Conservation (phyloP, 2,113 vertebrate genomes). For the Campylomormyrus numenius region DNA sequence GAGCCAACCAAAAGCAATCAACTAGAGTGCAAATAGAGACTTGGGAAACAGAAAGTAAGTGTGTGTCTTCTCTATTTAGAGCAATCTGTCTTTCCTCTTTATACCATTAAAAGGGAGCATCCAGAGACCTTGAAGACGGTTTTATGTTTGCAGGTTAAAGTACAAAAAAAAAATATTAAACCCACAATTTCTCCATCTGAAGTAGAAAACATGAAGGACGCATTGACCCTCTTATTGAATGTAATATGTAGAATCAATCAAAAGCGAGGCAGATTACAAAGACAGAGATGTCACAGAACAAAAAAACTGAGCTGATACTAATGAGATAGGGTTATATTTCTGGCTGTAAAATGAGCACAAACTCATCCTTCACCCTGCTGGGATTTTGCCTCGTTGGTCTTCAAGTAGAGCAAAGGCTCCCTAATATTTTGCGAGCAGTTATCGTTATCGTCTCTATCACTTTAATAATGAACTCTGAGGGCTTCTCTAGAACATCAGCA, state of each 20-base stretch:
- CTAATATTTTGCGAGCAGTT: not conserved
- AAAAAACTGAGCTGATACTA: not conserved
- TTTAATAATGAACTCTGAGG: not conserved
- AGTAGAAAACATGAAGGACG: not conserved
- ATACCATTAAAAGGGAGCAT: not conserved
- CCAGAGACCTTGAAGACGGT: not conserved
- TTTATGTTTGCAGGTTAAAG: not conserved
- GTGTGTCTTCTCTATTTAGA: not conserved
- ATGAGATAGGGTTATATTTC: not conserved
- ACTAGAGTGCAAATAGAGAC: not conserved
- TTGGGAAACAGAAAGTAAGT: not conserved
- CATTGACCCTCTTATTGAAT: not conserved
- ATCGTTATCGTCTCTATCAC: not conserved
- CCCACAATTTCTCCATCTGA: not conserved
- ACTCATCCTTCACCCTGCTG: constrained; percentile 3
- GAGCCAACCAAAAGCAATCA: constrained; percentile 1
- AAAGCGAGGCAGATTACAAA: not conserved
- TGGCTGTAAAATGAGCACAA: constrained; percentile 3
- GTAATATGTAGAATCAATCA: not conserved
- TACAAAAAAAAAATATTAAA: not conserved
- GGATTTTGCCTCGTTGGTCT: not conserved
- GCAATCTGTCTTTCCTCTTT: not conserved
- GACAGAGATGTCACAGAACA: not conserved
- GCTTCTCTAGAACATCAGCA: not conserved
- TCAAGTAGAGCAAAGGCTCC: constrained; percentile 1